Percentiles rank a stretch among this genome's conserved stretches.
Evolutionary conservation across 2,888 invertebrate genomes (phyloP).

Genomic region (Stramonita haemastoma): DNA sequence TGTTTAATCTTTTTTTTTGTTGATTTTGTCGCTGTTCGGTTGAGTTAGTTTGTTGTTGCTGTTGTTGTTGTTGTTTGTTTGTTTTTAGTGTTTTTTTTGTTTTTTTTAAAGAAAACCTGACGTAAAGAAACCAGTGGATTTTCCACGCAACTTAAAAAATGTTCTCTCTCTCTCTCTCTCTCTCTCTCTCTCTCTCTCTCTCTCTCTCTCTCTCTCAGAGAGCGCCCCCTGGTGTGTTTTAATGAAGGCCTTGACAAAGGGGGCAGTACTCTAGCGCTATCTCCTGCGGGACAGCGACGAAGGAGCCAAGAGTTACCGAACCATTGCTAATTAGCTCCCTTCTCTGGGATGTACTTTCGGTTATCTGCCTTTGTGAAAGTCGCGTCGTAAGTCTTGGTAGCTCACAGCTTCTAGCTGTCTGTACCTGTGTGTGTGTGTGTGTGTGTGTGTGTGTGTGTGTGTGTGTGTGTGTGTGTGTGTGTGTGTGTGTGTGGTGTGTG

Average conservation of each 20-base stretch:
- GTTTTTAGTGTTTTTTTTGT: no score
- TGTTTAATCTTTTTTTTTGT: no score
- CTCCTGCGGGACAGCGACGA: slow-evolving; percentile 23
- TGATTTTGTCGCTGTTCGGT: no score
- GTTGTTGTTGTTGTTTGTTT: no score
- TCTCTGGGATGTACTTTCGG: slow-evolving; percentile 1
- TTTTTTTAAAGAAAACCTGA: no score
- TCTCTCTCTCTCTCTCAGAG: not conserved
- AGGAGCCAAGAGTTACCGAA: slow-evolving; percentile 31
- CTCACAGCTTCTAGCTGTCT: not conserved
- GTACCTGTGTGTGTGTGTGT: slow-evolving; percentile 23
- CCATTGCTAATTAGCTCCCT: slow-evolving; percentile 39
- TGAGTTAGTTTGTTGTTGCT: no score
- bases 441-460: slow-evolving; percentile 16
- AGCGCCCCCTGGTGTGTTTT: not conserved
- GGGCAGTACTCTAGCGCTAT: not conserved
- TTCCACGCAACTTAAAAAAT: no score
- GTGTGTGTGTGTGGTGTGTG: not conserved
- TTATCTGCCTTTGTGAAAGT: slow-evolving; percentile 10
- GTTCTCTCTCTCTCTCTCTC: not conserved
- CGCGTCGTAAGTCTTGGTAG: slow-evolving; percentile 11
- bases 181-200: not conserved
- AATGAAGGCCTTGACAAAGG: slow-evolving; percentile 18
- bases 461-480: not conserved
- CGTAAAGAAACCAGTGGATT: no score